Evolutionary conservation across 2,888 invertebrate species (phyloP).

Genomic region (Troilus luridus): DNA sequence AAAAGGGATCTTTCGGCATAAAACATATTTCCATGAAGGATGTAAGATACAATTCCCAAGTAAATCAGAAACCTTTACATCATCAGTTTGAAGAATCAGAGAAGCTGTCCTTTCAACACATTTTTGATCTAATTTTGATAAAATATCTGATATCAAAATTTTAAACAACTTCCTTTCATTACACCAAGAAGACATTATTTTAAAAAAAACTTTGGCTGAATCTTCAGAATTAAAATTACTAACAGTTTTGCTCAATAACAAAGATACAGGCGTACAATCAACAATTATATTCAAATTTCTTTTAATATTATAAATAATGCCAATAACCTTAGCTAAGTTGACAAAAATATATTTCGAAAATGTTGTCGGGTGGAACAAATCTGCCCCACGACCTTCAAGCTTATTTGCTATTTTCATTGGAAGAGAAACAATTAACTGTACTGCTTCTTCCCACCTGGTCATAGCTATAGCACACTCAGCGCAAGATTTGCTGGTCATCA

Average conservation of each 20-base stretch:
- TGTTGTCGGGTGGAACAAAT: conserved; percentile 73
- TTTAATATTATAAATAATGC: conserved; percentile 73
- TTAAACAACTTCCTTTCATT: conserved; percentile 66
- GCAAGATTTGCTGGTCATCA: not conserved
- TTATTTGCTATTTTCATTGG: conserved; percentile 82
- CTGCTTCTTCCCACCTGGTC: conserved; percentile 44
- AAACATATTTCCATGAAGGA: conserved; percentile 78
- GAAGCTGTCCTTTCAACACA: conserved; percentile 75
- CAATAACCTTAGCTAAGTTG: conserved; percentile 75
- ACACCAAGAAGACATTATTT: conserved; percentile 74
- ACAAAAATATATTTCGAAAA: conserved; percentile 75
- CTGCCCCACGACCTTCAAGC: conserved; percentile 73
- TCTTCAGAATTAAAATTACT: conserved; percentile 73
- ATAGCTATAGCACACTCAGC: conserved; percentile 45
- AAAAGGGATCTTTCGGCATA: conserved; percentile 76
- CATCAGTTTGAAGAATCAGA: conserved; percentile 71
- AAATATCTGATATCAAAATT: conserved; percentile 70
- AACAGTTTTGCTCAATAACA: conserved; percentile 76
- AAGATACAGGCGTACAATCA: conserved; percentile 71
- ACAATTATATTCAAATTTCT: conserved; percentile 59
- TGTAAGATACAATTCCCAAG: conserved; percentile 72
- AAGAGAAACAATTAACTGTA: conserved; percentile 74
- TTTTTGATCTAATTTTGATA: conserved; percentile 73
- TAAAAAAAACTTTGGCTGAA: conserved; percentile 72
- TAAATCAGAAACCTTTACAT: conserved; percentile 70